Evolutionary conservation across 2,797 vertebrate genomes (phyloP).

Genomic region (Falco concolor): DNA sequence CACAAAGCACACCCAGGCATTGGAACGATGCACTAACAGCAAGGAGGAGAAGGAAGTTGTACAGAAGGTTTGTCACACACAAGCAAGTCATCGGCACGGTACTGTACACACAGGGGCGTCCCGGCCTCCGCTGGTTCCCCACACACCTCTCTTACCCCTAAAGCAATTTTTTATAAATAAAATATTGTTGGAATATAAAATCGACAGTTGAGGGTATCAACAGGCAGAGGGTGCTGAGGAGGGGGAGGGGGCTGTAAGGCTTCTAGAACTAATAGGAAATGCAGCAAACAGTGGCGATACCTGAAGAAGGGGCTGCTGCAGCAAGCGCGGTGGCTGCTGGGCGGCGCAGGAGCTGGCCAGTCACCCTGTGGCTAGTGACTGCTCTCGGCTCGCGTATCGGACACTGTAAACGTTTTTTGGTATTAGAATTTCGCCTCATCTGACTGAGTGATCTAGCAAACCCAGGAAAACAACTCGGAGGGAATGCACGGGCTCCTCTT

Average conservation of each 20-base stretch:
- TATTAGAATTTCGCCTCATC: conserved; percentile 40
- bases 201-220: conserved; percentile 54
- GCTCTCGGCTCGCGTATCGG: conserved; percentile 49
- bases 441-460: conserved; percentile 32
- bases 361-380: conserved; percentile 68
- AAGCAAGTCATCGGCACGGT: conserved; percentile 17
- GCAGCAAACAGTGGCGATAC: conserved; percentile 60
- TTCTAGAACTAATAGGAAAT: conserved; percentile 70
- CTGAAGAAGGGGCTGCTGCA: conserved; percentile 59
- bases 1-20: conserved; percentile 80
- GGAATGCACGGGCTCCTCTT: not conserved
- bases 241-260: conserved; percentile 71
- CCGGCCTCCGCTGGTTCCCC: not conserved
- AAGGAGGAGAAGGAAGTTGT: conserved; percentile 54
- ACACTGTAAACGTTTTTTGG: conserved; percentile 74
- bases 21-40: conserved; percentile 71
- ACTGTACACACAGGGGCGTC: conserved; percentile 33
- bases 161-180: conserved; percentile 68
- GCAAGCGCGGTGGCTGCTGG: conserved; percentile 55
- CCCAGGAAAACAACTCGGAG: not conserved
- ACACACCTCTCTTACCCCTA: conserved; percentile 49
- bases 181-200: conserved; percentile 65
- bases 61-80: conserved; percentile 61
- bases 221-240: conserved; percentile 60
- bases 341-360: not conserved